Evolutionary conservation across 2,797 vertebrate genomes (phyloP).

Genomic region (Loris lydekkerianus): DNA sequence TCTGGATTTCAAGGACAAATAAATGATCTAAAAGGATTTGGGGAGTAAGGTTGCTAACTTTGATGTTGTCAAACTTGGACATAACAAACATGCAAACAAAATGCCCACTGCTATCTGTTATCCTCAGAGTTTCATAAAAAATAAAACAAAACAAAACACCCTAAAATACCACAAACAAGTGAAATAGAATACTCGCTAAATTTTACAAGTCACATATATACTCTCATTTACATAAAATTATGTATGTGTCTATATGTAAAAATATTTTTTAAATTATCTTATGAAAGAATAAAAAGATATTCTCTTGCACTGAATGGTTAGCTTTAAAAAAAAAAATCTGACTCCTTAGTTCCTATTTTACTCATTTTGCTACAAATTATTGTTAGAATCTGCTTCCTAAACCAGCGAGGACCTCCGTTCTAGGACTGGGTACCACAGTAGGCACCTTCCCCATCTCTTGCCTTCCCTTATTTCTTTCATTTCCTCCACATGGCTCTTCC

Average conservation of each 20-base stretch:
- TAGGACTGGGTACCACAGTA: accelerated
- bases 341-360: not conserved
- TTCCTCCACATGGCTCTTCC: not conserved
- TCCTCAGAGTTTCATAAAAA: not conserved
- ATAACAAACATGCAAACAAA: not conserved
- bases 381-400: not conserved
- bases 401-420: not conserved
- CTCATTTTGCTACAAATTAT: not conserved
- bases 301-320: not conserved
- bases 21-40: not conserved
- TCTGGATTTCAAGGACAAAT: not conserved
- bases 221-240: slow-evolving; percentile 35
- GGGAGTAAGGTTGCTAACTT: not conserved
- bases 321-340: not conserved
- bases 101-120: not conserved
- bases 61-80: not conserved
- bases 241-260: not conserved
- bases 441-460: not conserved
- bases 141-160: not conserved
- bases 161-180: not conserved
- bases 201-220: not conserved
- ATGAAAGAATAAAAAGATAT: slow-evolving; percentile 1
- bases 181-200: not conserved
- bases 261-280: not conserved
- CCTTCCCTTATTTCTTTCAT: not conserved